Evolutionary conservation across 2,888 invertebrate genomes (phyloP).

Genomic region (Rhingia rostrata): DNA sequence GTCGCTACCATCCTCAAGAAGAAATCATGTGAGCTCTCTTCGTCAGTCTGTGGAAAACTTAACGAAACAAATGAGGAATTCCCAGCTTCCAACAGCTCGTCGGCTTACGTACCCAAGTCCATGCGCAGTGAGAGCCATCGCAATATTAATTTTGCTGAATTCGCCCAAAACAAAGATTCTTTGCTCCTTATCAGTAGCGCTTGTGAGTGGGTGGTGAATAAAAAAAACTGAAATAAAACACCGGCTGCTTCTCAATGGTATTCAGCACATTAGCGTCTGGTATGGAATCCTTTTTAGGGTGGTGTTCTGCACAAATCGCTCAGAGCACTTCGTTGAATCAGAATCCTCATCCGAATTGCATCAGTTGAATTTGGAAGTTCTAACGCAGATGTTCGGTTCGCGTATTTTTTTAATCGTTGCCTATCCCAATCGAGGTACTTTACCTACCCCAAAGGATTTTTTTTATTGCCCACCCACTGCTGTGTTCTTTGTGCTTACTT

Average conservation of each 20-base stretch:
- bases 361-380: constrained; percentile 64
- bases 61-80: constrained; percentile 35
- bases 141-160: constrained; percentile 54
- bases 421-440: constrained; percentile 58
- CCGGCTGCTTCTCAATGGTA: constrained; percentile 59
- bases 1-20: not conserved
- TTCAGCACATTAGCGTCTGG: constrained; percentile 58
- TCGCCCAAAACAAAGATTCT: constrained; percentile 36
- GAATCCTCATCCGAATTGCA: constrained; percentile 29
- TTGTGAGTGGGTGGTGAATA: constrained; percentile 20
- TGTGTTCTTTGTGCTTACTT: constrained; percentile 11
- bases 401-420: constrained; percentile 48
- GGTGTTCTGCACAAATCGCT: constrained; percentile 48
- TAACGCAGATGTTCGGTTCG: constrained; percentile 62
- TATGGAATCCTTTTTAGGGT: constrained; percentile 48
- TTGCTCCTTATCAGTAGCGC: constrained; percentile 53
- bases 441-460: constrained; percentile 71
- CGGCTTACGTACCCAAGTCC: not conserved
- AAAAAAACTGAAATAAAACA: constrained; percentile 28
- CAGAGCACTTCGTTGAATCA: constrained; percentile 48
- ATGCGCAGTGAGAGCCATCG: constrained; percentile 56
- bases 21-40: constrained; percentile 3
- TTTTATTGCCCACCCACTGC: constrained; percentile 3
- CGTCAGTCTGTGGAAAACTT: constrained; percentile 24
- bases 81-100: too few relatives aligned